phyloP scores from a whole-genome alignment of 2,113 vertebrate genomes.

The Oceanites oceanicus region DNA sequence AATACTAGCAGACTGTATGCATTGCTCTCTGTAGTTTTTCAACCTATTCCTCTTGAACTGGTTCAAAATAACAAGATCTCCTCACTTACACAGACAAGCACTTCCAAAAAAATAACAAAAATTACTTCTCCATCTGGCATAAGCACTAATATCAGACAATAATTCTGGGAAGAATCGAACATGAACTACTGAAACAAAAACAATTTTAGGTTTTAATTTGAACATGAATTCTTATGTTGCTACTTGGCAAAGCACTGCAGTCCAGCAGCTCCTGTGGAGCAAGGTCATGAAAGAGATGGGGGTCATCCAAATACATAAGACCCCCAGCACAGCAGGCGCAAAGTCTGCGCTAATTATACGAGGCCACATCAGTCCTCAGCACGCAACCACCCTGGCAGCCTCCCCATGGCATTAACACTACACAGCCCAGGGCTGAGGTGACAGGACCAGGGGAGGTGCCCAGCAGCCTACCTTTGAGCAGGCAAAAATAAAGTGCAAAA shows the following conservation, averaged over 20 bases:
- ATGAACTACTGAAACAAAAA: background rate
- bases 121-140: background rate
- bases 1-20: background rate
- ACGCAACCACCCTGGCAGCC: background rate
- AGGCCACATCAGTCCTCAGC: background rate
- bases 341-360: background rate
- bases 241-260: background rate
- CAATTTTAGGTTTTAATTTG: background rate
- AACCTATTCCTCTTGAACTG: background rate
- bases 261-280: slow-evolving; percentile 8
- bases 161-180: background rate
- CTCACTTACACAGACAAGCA: background rate
- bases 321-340: background rate
- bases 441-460: background rate
- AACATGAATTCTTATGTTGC: background rate
- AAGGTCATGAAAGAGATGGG: background rate
- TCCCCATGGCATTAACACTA: background rate
- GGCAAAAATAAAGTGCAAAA: background rate
- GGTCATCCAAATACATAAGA: slow-evolving; percentile 18
- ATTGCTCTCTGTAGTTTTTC: background rate
- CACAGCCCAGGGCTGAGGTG: background rate
- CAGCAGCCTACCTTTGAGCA: background rate
- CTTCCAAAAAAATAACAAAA: background rate
- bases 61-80: background rate
- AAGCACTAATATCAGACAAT: background rate